Evolutionary conservation across 2,113 vertebrate species (phyloP).

Genomic region (Rhynchomys soricoides): DNA sequence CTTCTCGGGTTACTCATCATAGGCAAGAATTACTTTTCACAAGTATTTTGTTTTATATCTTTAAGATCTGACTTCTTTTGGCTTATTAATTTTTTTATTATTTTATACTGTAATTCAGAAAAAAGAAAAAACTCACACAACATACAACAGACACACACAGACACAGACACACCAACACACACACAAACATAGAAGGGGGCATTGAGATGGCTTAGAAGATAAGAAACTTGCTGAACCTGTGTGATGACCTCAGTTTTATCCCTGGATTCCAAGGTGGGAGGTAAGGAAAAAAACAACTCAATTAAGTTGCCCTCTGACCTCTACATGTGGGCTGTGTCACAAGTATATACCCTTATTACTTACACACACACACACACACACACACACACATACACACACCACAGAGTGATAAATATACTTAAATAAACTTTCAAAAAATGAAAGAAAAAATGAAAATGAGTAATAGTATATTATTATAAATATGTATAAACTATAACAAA

Average conservation of each 20-base stretch:
- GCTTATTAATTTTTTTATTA: slow-evolving; percentile 22
- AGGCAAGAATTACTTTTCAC: not conserved
- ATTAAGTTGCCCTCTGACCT: not conserved
- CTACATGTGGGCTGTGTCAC: not conserved
- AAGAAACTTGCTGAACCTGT: not conserved
- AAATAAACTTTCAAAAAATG: not conserved
- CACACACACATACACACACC: not conserved
- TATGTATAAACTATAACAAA: not conserved
- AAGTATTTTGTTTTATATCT: not conserved
- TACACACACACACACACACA: not conserved
- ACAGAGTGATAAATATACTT: not conserved
- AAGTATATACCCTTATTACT: not conserved
- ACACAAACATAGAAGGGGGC: not conserved
- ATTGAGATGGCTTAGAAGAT: not conserved
- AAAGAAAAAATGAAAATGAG: not conserved
- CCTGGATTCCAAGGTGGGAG: not conserved
- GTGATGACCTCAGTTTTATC: too few relatives aligned
- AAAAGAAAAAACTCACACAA: not conserved
- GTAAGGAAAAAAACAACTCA: not conserved
- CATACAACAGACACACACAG: not conserved
- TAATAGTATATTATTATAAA: not conserved
- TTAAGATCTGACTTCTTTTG: not conserved
- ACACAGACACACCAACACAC: not conserved
- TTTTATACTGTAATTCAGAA: not conserved
- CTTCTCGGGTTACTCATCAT: not conserved